Conservation (phyloP, 1,140 invertebrate species). For the Protaetia brevitarsis region DNA sequence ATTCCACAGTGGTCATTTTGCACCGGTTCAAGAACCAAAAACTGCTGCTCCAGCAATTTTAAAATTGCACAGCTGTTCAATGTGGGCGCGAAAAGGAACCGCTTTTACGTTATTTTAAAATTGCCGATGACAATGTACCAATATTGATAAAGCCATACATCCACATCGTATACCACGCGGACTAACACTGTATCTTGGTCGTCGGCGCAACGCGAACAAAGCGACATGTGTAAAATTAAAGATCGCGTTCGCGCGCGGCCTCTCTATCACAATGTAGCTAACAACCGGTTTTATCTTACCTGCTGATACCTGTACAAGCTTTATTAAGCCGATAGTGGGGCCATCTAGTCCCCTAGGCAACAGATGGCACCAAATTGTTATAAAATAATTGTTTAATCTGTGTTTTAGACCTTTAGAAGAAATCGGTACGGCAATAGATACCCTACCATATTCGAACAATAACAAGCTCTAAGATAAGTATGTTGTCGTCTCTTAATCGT, state of each 20-base stretch:
- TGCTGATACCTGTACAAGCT: neutral
- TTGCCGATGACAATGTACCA: neutral
- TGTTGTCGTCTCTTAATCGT: too few relatives aligned
- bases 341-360: neutral
- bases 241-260: neutral
- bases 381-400: neutral
- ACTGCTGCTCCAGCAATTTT: neutral
- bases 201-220: neutral
- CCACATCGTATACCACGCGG: conserved; percentile 4
- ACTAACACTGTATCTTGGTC: neutral
- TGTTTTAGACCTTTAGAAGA: too few relatives aligned
- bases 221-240: conserved; percentile 12
- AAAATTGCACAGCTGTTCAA: neutral
- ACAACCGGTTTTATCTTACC: neutral
- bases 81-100: neutral
- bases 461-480: too few relatives aligned
- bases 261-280: neutral
- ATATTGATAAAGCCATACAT: neutral
- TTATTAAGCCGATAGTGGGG: neutral
- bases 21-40: neutral
- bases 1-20: conserved; percentile 9
- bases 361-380: neutral
- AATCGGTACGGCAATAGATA: too few relatives aligned
- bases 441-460: too few relatives aligned
- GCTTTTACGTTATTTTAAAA: conserved; percentile 1